Base-by-base conservation (phyloP, 1,140 invertebrate species). In the Brachionus asplanchnoidis region DNA sequence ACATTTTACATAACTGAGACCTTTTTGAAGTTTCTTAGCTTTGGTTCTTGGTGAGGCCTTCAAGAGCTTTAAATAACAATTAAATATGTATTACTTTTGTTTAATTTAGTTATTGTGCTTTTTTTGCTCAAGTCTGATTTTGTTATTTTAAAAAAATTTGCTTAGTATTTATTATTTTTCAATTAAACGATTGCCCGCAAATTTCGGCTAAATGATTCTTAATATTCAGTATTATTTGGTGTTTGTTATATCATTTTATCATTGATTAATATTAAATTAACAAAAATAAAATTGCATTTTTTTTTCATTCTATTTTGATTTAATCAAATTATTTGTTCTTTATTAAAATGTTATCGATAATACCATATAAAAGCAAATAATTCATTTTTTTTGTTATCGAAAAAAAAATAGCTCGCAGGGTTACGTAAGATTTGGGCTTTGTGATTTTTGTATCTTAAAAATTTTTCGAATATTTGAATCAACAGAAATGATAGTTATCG, bases 341-440 rank as follows among this genome's bases (percentile, higher is more conserved):
- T 60, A 60, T 60, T 60, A 60, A 60, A 60, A 60, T 60, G 53
- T 60, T 60, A 60, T 60, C 53, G 53, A 60, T 60, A 60, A 60
- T 60, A 60, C 53, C 53, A 26, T 8, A n/a, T 60, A 60, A 60
- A 60, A 60, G 53, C 20, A 60, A 60, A 60, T 26, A 60, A 60
- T 60, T 60, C 53, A 60, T 60, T 60, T 60, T 1, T 20, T 26
- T 60, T 17, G 7, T 53, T 53, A 53, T 53, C 46, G 17, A 53
- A 53, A 3, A 53, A 3, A 53, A 53, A 60, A 60, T 60, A 60
- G 53, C 53, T 60, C 9, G 20, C 53, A 7, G 17, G 20, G 53
- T 60, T 60, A 60, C 53, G 20, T 60, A 60, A 60, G 53, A 20
- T 60, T 60, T 60, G n/a, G n/a, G n/a, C 17, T 53, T 17, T 14